Base-by-base conservation (phyloP, 2,113 vertebrate genomes). In the Sapayoa aenigma region DNA sequence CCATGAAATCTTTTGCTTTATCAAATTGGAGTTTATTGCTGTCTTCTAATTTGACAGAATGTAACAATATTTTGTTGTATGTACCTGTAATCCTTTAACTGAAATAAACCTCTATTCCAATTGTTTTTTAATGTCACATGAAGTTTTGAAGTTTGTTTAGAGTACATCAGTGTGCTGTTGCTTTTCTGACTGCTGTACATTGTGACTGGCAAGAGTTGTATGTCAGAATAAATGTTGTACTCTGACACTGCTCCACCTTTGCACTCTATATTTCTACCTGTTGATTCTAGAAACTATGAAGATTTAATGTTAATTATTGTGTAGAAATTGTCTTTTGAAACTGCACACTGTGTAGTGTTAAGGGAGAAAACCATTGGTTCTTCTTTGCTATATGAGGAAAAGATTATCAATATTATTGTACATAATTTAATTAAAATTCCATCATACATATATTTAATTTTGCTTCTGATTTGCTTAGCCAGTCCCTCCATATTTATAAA, bases 401-500 rank as follows among this genome's bases (percentile, higher is more conserved):
- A 63, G 19, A 46, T 22, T 53, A 23, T 46, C 78, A 71, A 47
- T 75, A 42, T 24, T 47, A n/a, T 39, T 73, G 35, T 74, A 31
- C 3, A 4, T 8, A 44, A 9, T 78, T 88, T 56, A 28, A 50
- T 72, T 76, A 47, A 22, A 47, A 47, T 47, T 47, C 21, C 46
- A 49, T 74, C 93, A 80, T 47, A 12, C 2, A 30, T 23, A 6
- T 35, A 35, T 94, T 94, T 88, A 86, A 75, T 95, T 95, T 97
- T 90, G 46, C 95, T 96, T 97, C 87, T 91, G 87, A 93, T 95
- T 96, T 37, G 81, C 44, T 47, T 87, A 92, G 84, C 42, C 46
- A 7, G 95, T 96, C 46, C 78, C 28, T 93, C 52, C 41, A 39
- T 95, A 93, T 96, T 97, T 90, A 95, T 94, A 94, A 97, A 97